A percentile compares a stretch with the other conserved stretches of the same genome.
Evolutionary conservation across 2,797 vertebrate species (phyloP).

Genomic region (Perodicticus potto): DNA sequence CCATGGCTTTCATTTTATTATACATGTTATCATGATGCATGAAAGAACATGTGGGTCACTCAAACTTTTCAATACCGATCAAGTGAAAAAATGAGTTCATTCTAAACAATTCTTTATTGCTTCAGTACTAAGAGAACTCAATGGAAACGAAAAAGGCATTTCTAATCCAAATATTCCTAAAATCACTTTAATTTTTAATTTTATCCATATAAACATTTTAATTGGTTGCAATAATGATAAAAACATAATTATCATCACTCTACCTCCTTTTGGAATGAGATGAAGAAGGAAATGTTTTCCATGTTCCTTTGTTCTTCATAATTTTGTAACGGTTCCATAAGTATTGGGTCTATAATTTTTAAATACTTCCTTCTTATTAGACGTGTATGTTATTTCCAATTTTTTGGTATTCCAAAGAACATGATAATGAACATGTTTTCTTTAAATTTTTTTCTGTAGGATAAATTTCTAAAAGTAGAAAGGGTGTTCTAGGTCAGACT

Average conservation of each 20-base stretch:
- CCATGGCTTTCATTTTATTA: neutral
- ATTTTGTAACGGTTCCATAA: neutral
- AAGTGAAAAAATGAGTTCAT: conserved; percentile 41
- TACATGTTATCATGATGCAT: neutral
- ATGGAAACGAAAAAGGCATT: neutral
- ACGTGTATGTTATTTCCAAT: neutral
- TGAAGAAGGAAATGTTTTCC: conserved; percentile 23
- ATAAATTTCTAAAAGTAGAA: conserved; percentile 46
- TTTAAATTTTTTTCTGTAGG: conserved; percentile 47
- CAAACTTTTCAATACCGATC: neutral
- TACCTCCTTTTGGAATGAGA: conserved; percentile 4
- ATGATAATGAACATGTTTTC: neutral
- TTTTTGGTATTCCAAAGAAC: conserved; percentile 40
- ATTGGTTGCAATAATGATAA: conserved; percentile 35
- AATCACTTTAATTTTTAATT: conserved; percentile 29
- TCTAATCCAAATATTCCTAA: neutral
- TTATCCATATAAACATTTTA: conserved; percentile 48
- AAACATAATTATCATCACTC: neutral
- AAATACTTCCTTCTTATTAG: neutral
- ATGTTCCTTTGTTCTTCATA: neutral
- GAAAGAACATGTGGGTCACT: neutral
- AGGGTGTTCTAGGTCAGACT: conserved; percentile 18
- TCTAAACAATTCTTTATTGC: neutral
- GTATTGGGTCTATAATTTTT: neutral
- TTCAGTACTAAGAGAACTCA: neutral